phyloP scores from a whole-genome alignment of 2,888 invertebrate species.

The Sinopyrophorus schimmeli region DNA sequence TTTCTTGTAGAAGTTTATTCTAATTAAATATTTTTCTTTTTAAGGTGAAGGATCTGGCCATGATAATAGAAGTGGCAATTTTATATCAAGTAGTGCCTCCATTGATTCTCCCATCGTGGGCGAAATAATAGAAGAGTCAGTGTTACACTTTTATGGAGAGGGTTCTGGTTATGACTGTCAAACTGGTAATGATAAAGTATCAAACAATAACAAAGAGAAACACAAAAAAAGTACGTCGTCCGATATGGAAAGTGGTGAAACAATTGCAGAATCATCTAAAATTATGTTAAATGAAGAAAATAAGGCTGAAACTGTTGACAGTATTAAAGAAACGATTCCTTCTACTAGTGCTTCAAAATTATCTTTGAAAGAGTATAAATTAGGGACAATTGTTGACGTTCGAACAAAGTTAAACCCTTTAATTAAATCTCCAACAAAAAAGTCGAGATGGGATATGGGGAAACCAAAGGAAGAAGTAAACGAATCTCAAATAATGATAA shows the following conservation, averaged over 20 bases:
- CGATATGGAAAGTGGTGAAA: no score
- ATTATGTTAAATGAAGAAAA: slow-evolving; percentile 9
- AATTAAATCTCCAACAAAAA: slow-evolving; percentile 44
- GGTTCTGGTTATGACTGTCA: slow-evolving; percentile 74
- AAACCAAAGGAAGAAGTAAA: slow-evolving; percentile 42
- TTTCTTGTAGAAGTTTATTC: neutral
- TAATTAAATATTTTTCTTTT: neutral
- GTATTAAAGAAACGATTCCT: slow-evolving; percentile 35
- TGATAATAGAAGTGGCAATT: slow-evolving; percentile 52
- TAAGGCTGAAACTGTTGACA: slow-evolving; percentile 25
- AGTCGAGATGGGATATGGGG: slow-evolving; percentile 57
- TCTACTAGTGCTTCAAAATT: slow-evolving; percentile 29
- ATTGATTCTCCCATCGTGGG: slow-evolving; percentile 55
- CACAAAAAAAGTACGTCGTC: no score
- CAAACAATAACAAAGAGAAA: neutral
- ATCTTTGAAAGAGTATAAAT: slow-evolving; percentile 39
- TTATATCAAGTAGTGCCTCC: slow-evolving; percentile 22
- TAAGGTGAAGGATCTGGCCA: slow-evolving; percentile 58
- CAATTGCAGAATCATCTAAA: slow-evolving; percentile 1
- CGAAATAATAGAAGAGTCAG: slow-evolving; percentile 74
- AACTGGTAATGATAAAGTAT: slow-evolving; percentile 70
- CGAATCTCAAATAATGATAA: slow-evolving; percentile 36
- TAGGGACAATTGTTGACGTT: slow-evolving; percentile 45
- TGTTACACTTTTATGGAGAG: slow-evolving; percentile 70
- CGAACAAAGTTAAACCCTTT: slow-evolving; percentile 45